Conservation (phyloP, 2,888 invertebrate species). For the Drosophila demipolita region DNA sequence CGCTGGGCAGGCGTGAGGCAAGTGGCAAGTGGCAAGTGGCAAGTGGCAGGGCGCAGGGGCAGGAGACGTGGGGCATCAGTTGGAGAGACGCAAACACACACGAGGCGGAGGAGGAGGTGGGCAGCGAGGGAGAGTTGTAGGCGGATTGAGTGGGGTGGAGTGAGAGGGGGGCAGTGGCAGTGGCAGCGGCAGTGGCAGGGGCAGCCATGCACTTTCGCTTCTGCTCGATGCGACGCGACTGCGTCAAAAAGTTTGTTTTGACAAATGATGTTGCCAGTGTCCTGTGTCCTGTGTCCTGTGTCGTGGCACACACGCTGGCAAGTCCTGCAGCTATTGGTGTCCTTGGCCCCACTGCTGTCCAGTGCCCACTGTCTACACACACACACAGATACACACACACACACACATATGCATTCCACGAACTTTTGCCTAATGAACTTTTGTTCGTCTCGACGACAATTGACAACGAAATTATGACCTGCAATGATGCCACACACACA, state of each 20-base stretch:
- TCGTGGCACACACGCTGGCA: background rate
- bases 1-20: conserved; percentile 41
- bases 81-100: conserved; percentile 14
- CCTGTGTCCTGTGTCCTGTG: background rate
- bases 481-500: conserved; percentile 11
- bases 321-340: conserved; percentile 34
- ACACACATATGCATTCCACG: conserved; percentile 54
- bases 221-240: conserved; percentile 53
- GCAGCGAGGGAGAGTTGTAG: too few relatives aligned
- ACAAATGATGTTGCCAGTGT: conserved; percentile 71
- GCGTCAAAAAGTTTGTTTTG: conserved; percentile 78
- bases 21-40: conserved; percentile 20
- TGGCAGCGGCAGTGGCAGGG: background rate
- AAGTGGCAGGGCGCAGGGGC: background rate
- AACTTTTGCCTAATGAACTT: conserved; percentile 66
- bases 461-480: conserved; percentile 49
- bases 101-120: background rate
- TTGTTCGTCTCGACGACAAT: conserved; percentile 50
- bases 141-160: background rate
- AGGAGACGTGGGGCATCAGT: conserved; percentile 27
- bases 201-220: conserved; percentile 70
- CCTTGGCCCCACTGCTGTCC: conserved; percentile 39
- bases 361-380: background rate
- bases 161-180: background rate
- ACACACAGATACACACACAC: background rate